These are phyloP conservation scores for Zaprionus capensis DNA, from an alignment of 1,140 invertebrate genomes.

Conservation along the genomic window DNA sequence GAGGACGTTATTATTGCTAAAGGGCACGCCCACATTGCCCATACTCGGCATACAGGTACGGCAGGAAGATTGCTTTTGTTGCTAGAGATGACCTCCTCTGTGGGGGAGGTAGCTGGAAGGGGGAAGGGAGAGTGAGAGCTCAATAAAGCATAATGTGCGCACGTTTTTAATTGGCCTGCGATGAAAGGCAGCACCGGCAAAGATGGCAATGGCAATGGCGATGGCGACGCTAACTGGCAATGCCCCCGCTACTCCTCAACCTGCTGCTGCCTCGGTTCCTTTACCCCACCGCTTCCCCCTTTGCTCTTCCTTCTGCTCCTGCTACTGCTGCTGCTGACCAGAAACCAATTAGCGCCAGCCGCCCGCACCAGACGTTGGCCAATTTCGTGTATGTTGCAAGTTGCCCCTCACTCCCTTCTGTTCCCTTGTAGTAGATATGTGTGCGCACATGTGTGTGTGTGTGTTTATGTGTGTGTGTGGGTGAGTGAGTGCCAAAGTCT, in stretches of 20 bases:
- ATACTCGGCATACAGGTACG: background rate
- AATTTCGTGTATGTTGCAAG: slow-evolving; percentile 44
- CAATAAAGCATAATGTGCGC: slow-evolving; percentile 83
- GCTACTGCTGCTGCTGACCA: slow-evolving; percentile 61
- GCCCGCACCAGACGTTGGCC: slow-evolving; percentile 52
- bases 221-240: slow-evolving; percentile 25
- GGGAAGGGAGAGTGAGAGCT: slow-evolving; percentile 49
- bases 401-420: background rate
- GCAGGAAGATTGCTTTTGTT: slow-evolving; percentile 2
- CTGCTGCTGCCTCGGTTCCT: background rate
- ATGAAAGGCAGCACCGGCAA: slow-evolving; percentile 56
- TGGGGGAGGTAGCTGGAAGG: background rate
- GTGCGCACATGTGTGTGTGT: slow-evolving; percentile 5
- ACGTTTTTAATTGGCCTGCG: slow-evolving; percentile 81
- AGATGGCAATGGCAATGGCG: slow-evolving; percentile 15
- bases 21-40: slow-evolving; percentile 64
- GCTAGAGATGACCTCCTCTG: background rate
- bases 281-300: no score
- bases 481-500: slow-evolving; percentile 73
- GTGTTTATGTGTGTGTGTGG: slow-evolving; percentile 11
- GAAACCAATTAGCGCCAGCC: slow-evolving; percentile 78
- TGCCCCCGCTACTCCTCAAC: background rate
- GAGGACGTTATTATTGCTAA: slow-evolving; percentile 83
- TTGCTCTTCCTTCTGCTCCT: background rate
- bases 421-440: background rate